Conservation (phyloP, 2,888 invertebrate genomes). For the Acanthosepion esculentum region DNA sequence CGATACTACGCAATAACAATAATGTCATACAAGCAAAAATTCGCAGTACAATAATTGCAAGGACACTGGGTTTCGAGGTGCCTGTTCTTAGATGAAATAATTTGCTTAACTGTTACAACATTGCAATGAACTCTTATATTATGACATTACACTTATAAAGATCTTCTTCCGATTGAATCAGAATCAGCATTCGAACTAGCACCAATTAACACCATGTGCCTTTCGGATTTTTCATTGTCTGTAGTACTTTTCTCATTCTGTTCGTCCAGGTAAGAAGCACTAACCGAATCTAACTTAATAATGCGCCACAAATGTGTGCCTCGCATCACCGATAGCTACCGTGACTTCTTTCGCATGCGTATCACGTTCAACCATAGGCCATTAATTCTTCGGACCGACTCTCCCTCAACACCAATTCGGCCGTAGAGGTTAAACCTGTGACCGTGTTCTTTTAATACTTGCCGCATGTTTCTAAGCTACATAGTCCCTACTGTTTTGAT, state of each 20-base stretch:
- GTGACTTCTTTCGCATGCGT: not conserved
- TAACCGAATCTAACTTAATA: not conserved
- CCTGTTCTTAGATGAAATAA: not conserved
- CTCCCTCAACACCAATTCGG: not conserved
- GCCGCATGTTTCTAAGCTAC: not conserved
- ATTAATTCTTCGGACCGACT: not conserved
- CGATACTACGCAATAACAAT: too few species aligned
- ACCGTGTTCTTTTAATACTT: not conserved
- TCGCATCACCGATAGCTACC: not conserved
- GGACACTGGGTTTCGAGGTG: not conserved
- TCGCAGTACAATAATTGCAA: not conserved
- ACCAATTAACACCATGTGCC: not conserved
- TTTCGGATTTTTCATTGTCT: not conserved
- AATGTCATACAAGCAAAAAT: too few species aligned
- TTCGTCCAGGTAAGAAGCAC: not conserved
- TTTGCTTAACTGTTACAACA: not conserved
- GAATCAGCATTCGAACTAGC: not conserved
- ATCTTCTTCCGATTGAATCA: not conserved
- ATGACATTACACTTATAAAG: not conserved
- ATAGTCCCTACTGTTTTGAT: not conserved
- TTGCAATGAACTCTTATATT: not conserved
- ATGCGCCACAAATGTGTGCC: not conserved
- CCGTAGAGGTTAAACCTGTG: not conserved
- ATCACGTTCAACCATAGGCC: not conserved
- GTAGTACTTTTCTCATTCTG: not conserved